Conservation (phyloP, 2,113 vertebrate genomes). For the Ophthalmolycus amberensis region DNA sequence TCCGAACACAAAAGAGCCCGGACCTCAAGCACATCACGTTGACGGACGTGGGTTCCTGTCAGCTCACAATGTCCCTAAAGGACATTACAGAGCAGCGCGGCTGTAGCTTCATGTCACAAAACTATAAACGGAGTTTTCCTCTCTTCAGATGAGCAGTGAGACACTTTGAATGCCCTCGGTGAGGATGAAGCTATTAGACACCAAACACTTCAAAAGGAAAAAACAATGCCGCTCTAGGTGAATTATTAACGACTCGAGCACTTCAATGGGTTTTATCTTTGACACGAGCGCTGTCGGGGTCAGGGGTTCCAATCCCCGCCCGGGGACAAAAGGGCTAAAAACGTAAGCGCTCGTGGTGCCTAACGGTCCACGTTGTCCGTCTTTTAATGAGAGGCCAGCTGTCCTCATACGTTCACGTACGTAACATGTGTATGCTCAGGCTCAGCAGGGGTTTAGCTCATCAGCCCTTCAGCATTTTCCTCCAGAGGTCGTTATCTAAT, state of each 20-base stretch:
- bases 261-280: conserved; percentile 60
- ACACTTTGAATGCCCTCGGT: not conserved
- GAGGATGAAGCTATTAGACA: conserved; percentile 23
- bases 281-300: conserved; percentile 32
- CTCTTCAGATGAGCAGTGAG: not conserved
- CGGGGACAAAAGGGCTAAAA: conserved; percentile 22
- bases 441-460: not conserved
- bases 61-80: not conserved
- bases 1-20: not conserved
- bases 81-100: conserved; percentile 15
- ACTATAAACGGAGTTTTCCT: not conserved
- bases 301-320: conserved; percentile 18
- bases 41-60: conserved; percentile 24
- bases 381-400: conserved; percentile 55
- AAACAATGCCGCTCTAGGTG: conserved; percentile 41
- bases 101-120: conserved; percentile 3
- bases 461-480: not conserved
- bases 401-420: not conserved
- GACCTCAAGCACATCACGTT: not conserved
- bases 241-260: conserved; percentile 70
- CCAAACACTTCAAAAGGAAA: conserved; percentile 46
- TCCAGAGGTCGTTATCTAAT: not conserved
- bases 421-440: not conserved
- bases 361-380: conserved; percentile 36
- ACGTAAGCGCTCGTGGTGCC: not conserved